Base-by-base conservation (phyloP, 2,113 vertebrate species). In the Lampris megalopsis region DNA sequence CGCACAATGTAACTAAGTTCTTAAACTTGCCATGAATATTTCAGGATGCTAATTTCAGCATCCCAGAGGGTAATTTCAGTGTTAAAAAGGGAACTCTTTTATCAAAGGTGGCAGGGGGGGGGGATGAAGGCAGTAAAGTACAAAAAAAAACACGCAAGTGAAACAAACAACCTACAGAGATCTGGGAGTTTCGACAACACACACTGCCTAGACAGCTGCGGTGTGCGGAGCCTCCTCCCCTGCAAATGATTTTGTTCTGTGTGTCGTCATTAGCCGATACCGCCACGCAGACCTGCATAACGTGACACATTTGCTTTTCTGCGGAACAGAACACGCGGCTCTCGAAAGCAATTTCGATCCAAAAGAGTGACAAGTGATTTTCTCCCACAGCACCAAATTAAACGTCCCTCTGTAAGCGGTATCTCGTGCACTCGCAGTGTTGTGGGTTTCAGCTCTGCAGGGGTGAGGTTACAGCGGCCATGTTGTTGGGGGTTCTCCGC, bases 21-120 rank as follows among this genome's bases (percentile, higher is more conserved):
- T 53, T 80, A 86, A 86, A 81, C 71, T 57, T 35, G 2, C 43
- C 82, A 85, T 91, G 86, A 90, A 93, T 92, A 92, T 92, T 92
- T 92, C 73, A 91, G 63, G 68, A 88, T 81, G 76, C 86, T 91
- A 90, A 92, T 92, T 91, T 79, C 63, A 49, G 77, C 79, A n/a
- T 84, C 84, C 84, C 73, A 57, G 67, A 57, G 77, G 79, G 86
- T 74, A 52, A 83, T 91, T 87, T 76, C 74, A 89, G 86, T 90
- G 83, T 79, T 81, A 83, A 89, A 88, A 80, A 75, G 65, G 24
- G 41, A 52, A 10, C 38, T 1, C 52, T 75, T 80, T 79, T 56
- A 80, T 65, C 68, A 73, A 73, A 71, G 75, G 74, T 85, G 84
- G 84, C 81, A 73, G 71, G 49, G 72, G 75, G 74, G 24, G 24